Evolutionary conservation across 2,113 vertebrate species (phyloP), one percentile per base, ranked within the genome.

Genomic region (Triplophysa rosa): DNA sequence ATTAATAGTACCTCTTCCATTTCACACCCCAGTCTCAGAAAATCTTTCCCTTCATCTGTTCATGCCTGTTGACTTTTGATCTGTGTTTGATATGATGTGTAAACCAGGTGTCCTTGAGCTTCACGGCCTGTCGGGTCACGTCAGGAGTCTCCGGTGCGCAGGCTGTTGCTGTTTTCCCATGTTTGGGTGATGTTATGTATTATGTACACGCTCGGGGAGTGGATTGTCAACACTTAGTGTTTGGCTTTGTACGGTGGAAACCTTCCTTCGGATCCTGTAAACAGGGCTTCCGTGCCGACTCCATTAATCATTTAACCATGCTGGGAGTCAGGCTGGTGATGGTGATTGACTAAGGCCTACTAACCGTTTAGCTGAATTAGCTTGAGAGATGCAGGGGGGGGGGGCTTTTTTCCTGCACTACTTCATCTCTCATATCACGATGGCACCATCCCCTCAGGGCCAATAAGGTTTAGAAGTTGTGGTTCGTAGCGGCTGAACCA

Each of bases 391-490:
- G 26, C n/a, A n/a, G 24, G 67, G 54, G 24, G 58, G 16, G 58
- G 40, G 23, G 8, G 0, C 5, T 24, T 4, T 63, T 47, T 63
- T 74, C 40, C 52, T 7, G 33, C 33, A 37, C 68, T 58, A 24
- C 13, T 12, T 56, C 26, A n/a, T 40, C 42, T 71, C n/a, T 17
- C 23, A 42, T 54, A 61, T 64, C 59, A 54, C 11, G 14, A 73
- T 66, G 63, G n/a, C 59, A 71, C 52, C 59, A 59, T 71, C 24
- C 26, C 77, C 77, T 58, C 65, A n/a, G 66, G 59, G 62, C 23
- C 80, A 33, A 59, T 75, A 82, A 81, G 81, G 83, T 87, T 87
- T 80, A 82, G 77, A 87, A 85, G 86, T 81, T 14, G 75, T 77
- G 63, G 78, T 77, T 65, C 16, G 77, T 75, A 79, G 84, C 56